Percentiles rank a stretch among this genome's conserved stretches.
These are phyloP conservation scores for Drosophila buzzatii DNA, from an alignment of 2,888 invertebrate species.

Conservation along the genomic window DNA sequence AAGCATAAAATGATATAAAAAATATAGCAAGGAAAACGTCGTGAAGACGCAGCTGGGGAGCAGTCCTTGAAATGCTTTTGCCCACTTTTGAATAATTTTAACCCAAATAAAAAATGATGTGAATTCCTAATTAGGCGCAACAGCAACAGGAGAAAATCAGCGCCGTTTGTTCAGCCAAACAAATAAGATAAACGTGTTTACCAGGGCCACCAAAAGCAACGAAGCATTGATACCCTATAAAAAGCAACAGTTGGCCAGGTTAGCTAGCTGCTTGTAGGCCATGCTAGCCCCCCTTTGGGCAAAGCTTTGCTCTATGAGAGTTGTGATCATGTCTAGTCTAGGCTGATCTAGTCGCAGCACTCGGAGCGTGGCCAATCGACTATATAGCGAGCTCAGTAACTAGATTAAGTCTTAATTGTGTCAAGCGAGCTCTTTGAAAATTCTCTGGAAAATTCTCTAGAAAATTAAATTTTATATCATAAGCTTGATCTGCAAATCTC, in stretches of 20 bases:
- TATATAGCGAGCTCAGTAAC: background rate
- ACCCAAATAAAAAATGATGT: conserved; percentile 85
- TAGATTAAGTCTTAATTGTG: too few species aligned
- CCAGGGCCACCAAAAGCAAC: background rate
- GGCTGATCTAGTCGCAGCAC: too few species aligned
- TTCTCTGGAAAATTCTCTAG: too few species aligned
- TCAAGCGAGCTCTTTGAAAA: too few species aligned
- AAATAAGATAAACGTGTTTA: conserved; percentile 28
- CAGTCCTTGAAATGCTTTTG: conserved; percentile 60
- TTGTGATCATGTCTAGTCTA: too few species aligned
- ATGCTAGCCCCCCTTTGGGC: too few species aligned
- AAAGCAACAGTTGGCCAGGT: background rate
- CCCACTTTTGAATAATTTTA: conserved; percentile 85
- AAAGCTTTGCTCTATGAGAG: too few species aligned
- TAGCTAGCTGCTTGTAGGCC: too few species aligned
- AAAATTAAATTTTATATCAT: too few species aligned
- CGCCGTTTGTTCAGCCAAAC: conserved; percentile 65
- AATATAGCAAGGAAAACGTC: conserved; percentile 38
- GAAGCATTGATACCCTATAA: conserved; percentile 35
- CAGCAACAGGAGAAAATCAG: conserved; percentile 55
- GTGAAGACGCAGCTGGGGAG: conserved; percentile 63
- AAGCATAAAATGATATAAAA: conserved; percentile 28
- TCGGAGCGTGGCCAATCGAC: background rate
- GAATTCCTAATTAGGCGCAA: conserved; percentile 85
- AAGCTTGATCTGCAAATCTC: too few species aligned